Evolutionary conservation across 2,797 vertebrate species (phyloP), one percentile per base, ranked within the genome.

Genomic region (Aldrovandia affinis): DNA sequence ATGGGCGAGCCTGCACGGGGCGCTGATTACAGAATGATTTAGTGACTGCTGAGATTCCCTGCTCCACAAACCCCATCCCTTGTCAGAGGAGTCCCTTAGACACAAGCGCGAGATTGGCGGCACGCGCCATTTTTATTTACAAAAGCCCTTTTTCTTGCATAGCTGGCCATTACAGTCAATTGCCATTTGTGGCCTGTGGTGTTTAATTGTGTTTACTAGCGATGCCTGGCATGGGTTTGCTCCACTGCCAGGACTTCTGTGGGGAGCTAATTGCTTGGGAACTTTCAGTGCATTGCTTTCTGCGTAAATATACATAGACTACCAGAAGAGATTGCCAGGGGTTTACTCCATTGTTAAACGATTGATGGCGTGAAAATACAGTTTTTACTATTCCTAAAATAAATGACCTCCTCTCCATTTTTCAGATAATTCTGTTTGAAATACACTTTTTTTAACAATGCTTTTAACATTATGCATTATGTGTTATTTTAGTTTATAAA

Each of bases 1-100:
- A 93, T 94, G 94, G 94, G 89, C 91, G 92, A 90, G 88, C 93
- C 91, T 92, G 94, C 93, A 93, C 91, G 92, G 91, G 95, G 92
- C 91, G 93, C 92, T 95, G 95, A 96, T 95, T 94, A 94, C 93
- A 92, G 91, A 92, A 94, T 97, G 95, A 97, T 97, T 97, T 97
- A 97, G 94, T 95, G 95, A 94, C 92, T 92, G 90, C 90, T 88
- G 91, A 93, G 90, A 86, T 86, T 88, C 85, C 85, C 42, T 86
- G 61, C 39, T 47, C 88, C 89, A 88, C 80, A 91, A 91, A 91
- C 89, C 83, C 90, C 92, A 93, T 92, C 93, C n/a, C 91, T 91
- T 88, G 91, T 92, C 93, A 91, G 86, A 83, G 84, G 90, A 87
- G 90, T 93, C 90, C 93, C 93, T 93, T 94, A 85, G 89, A 89